phyloP scores from a whole-genome alignment of 2,113 vertebrate species.

The Diadophis punctatus region DNA sequence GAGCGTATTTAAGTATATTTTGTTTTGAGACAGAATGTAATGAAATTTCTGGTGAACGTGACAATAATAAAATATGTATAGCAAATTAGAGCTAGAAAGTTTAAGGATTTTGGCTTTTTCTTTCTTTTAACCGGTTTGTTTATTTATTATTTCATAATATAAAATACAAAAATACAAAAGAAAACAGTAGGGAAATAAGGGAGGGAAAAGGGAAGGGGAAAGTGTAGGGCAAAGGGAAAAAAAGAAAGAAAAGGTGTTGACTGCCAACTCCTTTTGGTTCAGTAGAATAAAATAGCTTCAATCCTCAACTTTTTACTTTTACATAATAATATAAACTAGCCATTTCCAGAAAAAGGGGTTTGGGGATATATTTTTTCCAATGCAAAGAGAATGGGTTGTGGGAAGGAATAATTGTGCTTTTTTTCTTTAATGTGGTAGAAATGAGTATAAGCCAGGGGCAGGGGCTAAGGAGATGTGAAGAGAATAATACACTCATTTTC shows the following conservation, averaged over 20 bases:
- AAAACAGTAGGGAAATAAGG: background rate
- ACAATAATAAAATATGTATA: background rate
- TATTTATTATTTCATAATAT: background rate
- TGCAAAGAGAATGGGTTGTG: background rate
- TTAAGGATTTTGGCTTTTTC: background rate
- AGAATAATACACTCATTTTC: background rate
- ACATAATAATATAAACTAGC: background rate
- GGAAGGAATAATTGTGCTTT: background rate
- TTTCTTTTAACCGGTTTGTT: background rate
- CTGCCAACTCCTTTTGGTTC: background rate
- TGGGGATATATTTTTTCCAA: background rate
- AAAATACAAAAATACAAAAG: background rate
- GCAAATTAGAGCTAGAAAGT: background rate
- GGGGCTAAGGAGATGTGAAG: background rate
- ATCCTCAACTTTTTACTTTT: background rate
- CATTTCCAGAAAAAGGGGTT: background rate
- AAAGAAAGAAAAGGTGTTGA: background rate
- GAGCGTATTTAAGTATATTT: background rate
- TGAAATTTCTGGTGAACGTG: background rate
- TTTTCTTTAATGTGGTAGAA: background rate
- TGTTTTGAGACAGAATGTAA: background rate
- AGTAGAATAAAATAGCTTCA: background rate
- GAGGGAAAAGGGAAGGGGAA: background rate
- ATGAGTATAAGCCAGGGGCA: background rate
- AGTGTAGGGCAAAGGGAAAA: background rate